These are phyloP conservation scores for Astreopora myriophthalma DNA, from an alignment of 64 coral and sea anemone genomes.

Conservation along the genomic window DNA sequence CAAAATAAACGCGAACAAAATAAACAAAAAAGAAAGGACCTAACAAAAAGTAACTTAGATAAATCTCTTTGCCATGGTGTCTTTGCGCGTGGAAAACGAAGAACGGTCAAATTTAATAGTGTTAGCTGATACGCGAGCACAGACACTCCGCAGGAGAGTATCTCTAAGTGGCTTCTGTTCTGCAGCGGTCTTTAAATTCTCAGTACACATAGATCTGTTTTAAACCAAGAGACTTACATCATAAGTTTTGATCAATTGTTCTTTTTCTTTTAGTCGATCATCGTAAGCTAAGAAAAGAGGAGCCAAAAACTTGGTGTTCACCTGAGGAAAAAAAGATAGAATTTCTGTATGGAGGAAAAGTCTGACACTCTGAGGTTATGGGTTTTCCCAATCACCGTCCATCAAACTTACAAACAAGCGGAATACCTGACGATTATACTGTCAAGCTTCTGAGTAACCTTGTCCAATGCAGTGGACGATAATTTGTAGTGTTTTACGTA, in stretches of 20 bases:
- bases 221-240: slow-evolving; percentile 66
- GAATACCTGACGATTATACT: too few species aligned
- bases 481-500: neutral
- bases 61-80: too few species aligned
- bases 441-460: neutral
- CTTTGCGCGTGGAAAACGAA: too few species aligned
- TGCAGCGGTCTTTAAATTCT: too few species aligned
- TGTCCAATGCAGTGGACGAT: neutral
- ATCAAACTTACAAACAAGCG: too few species aligned
- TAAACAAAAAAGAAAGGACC: neutral
- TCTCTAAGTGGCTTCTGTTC: too few species aligned
- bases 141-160: too few species aligned
- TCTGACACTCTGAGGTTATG: too few species aligned
- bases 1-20: neutral
- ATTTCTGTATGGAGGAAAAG: neutral
- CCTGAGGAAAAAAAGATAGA: slow-evolving; percentile 30
- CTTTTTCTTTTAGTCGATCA: slow-evolving; percentile 90
- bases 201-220: too few species aligned
- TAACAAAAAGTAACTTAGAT: neutral
- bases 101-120: too few species aligned
- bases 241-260: slow-evolving; percentile 85
- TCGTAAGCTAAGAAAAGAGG: slow-evolving; percentile 93
- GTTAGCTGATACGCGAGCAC: too few species aligned
- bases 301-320: slow-evolving; percentile 91
- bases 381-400: too few species aligned